Conservation (phyloP, 2,888 invertebrate species). For the Euspilapteryx auroguttella region DNA sequence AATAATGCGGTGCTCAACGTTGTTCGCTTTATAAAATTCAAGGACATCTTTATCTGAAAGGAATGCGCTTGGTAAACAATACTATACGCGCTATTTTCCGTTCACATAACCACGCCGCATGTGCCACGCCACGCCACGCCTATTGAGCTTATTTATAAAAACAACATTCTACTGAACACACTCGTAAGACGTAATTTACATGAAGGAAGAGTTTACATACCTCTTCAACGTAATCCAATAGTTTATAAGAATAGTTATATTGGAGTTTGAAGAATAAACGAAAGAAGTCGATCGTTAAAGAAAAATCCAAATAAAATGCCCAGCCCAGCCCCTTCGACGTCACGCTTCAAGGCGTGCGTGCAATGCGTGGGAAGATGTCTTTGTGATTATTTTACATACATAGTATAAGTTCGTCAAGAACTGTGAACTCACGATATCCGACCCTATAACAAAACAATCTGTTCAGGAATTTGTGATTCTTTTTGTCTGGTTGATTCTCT, state of each 20-base stretch:
- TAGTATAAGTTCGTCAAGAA: too few species aligned
- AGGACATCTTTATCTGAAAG: constrained; percentile 55
- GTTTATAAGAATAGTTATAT: too few species aligned
- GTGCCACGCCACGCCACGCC: neutral
- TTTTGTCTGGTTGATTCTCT: too few species aligned
- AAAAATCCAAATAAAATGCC: constrained; percentile 37
- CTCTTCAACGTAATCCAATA: too few species aligned
- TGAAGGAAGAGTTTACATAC: neutral
- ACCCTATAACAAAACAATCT: constrained; percentile 6
- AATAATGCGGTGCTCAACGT: too few species aligned
- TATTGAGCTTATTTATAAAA: neutral
- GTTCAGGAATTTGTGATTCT: too few species aligned
- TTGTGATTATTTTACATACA: constrained; percentile 3
- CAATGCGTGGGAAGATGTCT: constrained; percentile 48
- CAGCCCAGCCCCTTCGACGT: constrained; percentile 39
- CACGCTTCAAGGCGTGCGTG: constrained; percentile 41
- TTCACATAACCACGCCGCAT: neutral
- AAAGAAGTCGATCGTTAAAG: constrained; percentile 18
- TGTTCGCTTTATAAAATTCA: too few species aligned
- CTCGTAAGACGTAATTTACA: neutral
- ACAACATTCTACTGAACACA: neutral
- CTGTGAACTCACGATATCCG: constrained; percentile 6
- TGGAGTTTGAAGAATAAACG: too few species aligned
- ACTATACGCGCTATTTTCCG: constrained; percentile 27
- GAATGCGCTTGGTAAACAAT: constrained; percentile 53